Evolutionary conservation across 2,888 invertebrate genomes (phyloP).

Genomic region (Stenichneumon culpator): DNA sequence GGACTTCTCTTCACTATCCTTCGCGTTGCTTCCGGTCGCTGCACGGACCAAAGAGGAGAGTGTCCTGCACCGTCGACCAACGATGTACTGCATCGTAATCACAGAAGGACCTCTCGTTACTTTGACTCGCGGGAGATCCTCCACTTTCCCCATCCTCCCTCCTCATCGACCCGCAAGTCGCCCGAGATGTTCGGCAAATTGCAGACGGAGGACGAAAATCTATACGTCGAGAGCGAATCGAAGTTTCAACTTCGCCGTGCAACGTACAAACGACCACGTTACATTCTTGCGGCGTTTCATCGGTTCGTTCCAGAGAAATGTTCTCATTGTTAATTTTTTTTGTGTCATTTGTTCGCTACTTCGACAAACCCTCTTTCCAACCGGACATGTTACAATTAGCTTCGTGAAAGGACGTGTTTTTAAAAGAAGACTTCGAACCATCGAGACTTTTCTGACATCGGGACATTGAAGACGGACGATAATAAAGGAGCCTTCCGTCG

Average conservation of each 20-base stretch:
- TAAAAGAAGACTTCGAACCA: not conserved
- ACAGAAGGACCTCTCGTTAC: conserved; percentile 56
- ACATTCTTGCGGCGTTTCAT: not conserved
- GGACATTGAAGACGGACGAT: conserved; percentile 16
- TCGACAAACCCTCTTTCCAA: not conserved
- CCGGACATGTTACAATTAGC: not conserved
- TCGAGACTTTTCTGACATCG: not conserved
- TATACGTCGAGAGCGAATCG: conserved; percentile 9
- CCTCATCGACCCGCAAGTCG: conserved; percentile 9
- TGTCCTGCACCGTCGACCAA: conserved; percentile 21
- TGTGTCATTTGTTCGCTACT: not conserved
- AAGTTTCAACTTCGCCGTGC: not conserved
- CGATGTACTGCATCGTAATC: conserved; percentile 33
- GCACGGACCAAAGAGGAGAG: conserved; percentile 28
- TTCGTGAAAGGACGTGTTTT: not conserved
- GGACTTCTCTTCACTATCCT: conserved; percentile 17
- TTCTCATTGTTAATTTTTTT: conserved; percentile 14
- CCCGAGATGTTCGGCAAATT: conserved; percentile 22
- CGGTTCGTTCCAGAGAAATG: not conserved
- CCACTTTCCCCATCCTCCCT: not conserved
- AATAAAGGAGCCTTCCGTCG: conserved; percentile 47
- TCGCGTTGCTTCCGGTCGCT: conserved; percentile 10
- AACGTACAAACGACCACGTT: not conserved
- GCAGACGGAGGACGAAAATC: conserved; percentile 17
- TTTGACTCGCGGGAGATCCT: conserved; percentile 22